phyloP scores from a whole-genome alignment of 2,888 invertebrate genomes.

The Pseudanteris insignis region DNA sequence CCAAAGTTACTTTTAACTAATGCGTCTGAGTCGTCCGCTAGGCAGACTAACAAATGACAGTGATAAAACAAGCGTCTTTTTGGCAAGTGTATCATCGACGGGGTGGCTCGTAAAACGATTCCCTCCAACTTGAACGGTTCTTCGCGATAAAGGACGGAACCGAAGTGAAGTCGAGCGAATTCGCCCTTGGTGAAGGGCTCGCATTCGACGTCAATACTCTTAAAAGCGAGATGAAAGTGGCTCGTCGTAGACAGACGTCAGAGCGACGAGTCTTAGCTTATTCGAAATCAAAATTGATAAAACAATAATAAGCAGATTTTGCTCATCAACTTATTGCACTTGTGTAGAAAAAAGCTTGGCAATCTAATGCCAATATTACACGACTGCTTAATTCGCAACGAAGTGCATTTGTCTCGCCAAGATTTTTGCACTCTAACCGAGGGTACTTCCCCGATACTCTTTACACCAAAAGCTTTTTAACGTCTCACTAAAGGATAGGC shows the following conservation, averaged over 20 bases:
- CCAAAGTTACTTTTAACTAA: slow-evolving; percentile 26
- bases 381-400: no score
- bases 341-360: no score
- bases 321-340: no score
- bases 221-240: slow-evolving; percentile 19
- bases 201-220: slow-evolving; percentile 8
- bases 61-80: slow-evolving; percentile 42
- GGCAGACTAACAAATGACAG: slow-evolving; percentile 41
- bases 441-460: no score
- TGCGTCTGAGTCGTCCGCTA: slow-evolving; percentile 31
- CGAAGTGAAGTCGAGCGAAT: slow-evolving; percentile 20
- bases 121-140: slow-evolving; percentile 20
- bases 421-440: no score
- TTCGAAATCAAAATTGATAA: no score
- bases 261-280: no score
- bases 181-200: slow-evolving; percentile 11
- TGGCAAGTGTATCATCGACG: slow-evolving; percentile 40
- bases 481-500: no score
- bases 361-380: no score
- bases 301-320: no score
- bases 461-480: no score
- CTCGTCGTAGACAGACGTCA: slow-evolving; percentile 7
- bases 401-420: no score
- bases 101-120: slow-evolving; percentile 39
- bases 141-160: slow-evolving; percentile 19